Evolutionary conservation across 2,888 invertebrate genomes (phyloP).

Genomic region (Plutella xylostella): DNA sequence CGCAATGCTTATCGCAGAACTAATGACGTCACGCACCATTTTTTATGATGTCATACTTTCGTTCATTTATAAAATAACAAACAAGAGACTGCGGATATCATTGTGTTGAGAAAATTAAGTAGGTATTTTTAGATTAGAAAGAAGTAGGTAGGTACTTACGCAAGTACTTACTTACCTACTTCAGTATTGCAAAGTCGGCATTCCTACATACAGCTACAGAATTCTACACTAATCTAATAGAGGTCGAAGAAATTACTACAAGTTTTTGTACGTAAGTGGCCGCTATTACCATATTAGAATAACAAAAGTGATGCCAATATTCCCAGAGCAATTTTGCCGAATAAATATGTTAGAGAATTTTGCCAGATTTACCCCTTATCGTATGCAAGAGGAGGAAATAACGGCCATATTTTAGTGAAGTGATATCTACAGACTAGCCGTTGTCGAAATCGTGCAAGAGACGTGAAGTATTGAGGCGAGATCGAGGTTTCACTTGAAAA

Average conservation of each 20-base stretch:
- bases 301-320: constrained; percentile 41
- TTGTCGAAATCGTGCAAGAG: constrained; percentile 48
- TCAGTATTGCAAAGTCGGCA: neutral
- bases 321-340: constrained; percentile 23
- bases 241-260: constrained; percentile 29
- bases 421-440: constrained; percentile 51
- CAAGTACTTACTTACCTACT: neutral
- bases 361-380: constrained; percentile 60
- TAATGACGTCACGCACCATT: neutral
- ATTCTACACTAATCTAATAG: constrained; percentile 35
- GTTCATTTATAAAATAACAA: too few species aligned
- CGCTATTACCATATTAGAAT: constrained; percentile 51
- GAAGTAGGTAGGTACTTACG: neutral
- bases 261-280: constrained; percentile 32
- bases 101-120: neutral
- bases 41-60: too few species aligned
- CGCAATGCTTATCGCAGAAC: neutral
- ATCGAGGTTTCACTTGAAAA: constrained; percentile 46
- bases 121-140: neutral
- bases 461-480: constrained; percentile 23
- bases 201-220: constrained; percentile 17
- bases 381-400: constrained; percentile 40
- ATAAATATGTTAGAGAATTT: constrained; percentile 41
- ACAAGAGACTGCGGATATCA: neutral
- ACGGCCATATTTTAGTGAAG: constrained; percentile 51